Percentiles rank a stretch among this genome's conserved stretches.
Conservation (phyloP, 2,113 vertebrate genomes). For the Otolemur garnettii region DNA sequence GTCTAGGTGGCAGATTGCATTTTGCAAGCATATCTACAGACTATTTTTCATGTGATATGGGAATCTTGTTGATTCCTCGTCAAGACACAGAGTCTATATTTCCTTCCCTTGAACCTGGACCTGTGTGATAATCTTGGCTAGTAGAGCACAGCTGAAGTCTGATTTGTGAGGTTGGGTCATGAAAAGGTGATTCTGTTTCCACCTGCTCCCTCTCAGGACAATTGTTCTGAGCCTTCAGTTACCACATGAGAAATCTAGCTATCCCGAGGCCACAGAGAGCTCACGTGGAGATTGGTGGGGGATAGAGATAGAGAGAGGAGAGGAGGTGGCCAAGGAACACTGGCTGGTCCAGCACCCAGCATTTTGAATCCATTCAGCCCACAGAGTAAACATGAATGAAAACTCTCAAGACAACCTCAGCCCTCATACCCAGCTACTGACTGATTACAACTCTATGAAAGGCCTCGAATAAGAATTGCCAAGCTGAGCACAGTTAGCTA, state of each 20-base stretch:
- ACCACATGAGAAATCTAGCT: neutral
- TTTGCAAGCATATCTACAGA: neutral
- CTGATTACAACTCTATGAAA: neutral
- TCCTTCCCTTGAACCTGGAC: neutral
- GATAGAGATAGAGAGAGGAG: too few species aligned
- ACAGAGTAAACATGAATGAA: neutral
- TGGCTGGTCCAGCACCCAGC: neutral
- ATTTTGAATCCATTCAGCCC: neutral
- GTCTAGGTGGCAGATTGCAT: neutral
- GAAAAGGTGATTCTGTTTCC: neutral
- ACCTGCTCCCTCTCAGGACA: neutral
- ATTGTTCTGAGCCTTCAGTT: neutral
- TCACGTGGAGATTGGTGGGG: neutral
- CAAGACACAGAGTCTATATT: accelerated
- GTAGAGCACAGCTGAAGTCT: neutral
- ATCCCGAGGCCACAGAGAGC: neutral
- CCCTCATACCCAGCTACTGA: neutral
- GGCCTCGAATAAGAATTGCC: neutral
- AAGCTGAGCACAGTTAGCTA: neutral
- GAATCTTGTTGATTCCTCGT: neutral
- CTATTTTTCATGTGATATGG: neutral
- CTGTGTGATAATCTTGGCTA: neutral
- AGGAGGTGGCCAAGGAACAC: neutral
- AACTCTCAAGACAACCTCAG: neutral
- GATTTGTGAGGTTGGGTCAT: neutral